Evolutionary conservation across 2,797 vertebrate species (phyloP), one percentile per base, ranked within the genome.

Genomic region (Xerus rutilus): DNA sequence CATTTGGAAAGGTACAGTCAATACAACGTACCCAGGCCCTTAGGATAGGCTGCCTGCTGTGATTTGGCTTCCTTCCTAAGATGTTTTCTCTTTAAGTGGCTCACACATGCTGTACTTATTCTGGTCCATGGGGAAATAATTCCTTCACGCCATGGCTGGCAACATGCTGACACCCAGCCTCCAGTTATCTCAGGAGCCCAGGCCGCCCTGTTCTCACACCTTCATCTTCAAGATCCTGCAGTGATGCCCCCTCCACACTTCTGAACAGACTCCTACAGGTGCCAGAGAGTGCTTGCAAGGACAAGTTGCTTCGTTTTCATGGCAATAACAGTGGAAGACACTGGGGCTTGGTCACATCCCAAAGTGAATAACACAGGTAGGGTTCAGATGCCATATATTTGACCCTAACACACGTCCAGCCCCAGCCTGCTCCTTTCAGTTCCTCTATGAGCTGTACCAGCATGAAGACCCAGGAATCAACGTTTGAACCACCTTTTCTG

Each of bases 231-330:
- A 3, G 20, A 65, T 25, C 43, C 35, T 62, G 32, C 54, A 18
- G 11, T n/a, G 6, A 21, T 0, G 0, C 5, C 25, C 21, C 20
- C 2, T 14, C 49, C 35, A 30, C 25, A 23, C 49, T 78, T 30
- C 30, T 67, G 70, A 79, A 39, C 13, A 82, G 49, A 76, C 43
- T 73, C 7, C 5, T 86, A 28, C 28, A 43, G 54, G 1, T 25
- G n/a, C 59, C 54, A 30, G 3, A 20, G 43, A 62, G 54, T 39
- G 69, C 2, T 14, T 39, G 1, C 4, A 35, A 74, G 4, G 13
- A 3, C 9, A 12, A 23, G 5, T 14, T 0, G 0, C 69, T 69
- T 8, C 10, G 5, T 73, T 25, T 83, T 86, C 13, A 2, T 0
- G 18, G 1, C 0, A 13, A 43, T 15, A 13, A 32, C 43, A 8